Evolutionary conservation across 2,888 invertebrate genomes (phyloP).

Genomic region (Eilema sororculum): DNA sequence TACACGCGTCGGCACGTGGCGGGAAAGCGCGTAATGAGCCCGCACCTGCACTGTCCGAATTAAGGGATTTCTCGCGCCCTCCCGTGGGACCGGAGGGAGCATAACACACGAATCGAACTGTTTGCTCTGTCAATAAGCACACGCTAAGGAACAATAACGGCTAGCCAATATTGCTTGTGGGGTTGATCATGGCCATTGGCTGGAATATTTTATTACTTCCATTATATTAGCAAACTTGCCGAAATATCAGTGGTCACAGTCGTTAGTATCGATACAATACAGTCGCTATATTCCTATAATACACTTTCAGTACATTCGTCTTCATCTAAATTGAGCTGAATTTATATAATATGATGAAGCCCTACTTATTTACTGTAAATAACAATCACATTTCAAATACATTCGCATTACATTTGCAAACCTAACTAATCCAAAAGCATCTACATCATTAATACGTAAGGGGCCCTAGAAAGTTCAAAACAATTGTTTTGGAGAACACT

Average conservation of each 20-base stretch:
- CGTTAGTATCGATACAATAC: too few relatives aligned
- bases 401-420: neutral
- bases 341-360: neutral
- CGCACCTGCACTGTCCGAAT: slow-evolving; percentile 84
- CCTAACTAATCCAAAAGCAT: neutral
- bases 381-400: neutral
- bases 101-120: slow-evolving; percentile 65
- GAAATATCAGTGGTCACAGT: too few relatives aligned
- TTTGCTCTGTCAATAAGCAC: slow-evolving; percentile 79
- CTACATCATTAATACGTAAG: slow-evolving; percentile 16
- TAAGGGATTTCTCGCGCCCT: slow-evolving; percentile 87
- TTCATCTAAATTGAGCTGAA: neutral
- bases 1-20: slow-evolving; percentile 82
- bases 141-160: slow-evolving; percentile 70
- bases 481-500: slow-evolving; percentile 65
- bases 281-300: too few relatives aligned
- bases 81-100: slow-evolving; percentile 81
- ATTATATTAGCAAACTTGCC: too few relatives aligned
- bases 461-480: slow-evolving; percentile 41
- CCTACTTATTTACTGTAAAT: neutral
- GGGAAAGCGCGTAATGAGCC: slow-evolving; percentile 83
- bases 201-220: slow-evolving; percentile 57
- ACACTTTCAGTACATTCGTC: neutral
- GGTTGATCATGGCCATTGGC: slow-evolving; percentile 58
- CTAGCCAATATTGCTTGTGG: slow-evolving; percentile 62